A percentile compares a stretch with the other conserved stretches of the same genome.
These are phyloP conservation scores for Amphipoea oculea DNA, from an alignment of 2,888 invertebrate species.

Conservation along the genomic window DNA sequence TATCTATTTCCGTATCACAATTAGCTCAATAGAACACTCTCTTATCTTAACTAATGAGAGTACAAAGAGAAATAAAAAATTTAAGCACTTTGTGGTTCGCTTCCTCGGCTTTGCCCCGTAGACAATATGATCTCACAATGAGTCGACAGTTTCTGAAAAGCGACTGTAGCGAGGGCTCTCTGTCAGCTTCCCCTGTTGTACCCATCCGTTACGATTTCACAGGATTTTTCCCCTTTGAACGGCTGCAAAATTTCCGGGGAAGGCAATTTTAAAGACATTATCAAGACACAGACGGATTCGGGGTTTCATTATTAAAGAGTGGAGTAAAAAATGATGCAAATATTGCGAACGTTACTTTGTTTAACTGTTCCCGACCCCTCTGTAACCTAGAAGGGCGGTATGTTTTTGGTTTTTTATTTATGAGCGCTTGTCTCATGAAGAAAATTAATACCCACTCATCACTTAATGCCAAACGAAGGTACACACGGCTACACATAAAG, in stretches of 20 bases:
- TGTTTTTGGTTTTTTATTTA: constrained; percentile 9
- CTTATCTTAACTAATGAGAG: constrained; percentile 32
- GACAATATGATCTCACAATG: constrained; percentile 66
- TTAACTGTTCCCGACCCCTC: neutral
- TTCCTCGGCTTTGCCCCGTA: constrained; percentile 36
- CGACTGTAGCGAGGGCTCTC: constrained; percentile 52
- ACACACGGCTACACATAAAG: neutral
- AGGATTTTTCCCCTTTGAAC: constrained; percentile 60
- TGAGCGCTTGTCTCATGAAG: neutral
- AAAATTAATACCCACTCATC: constrained; percentile 7
- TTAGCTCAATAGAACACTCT: constrained; percentile 32
- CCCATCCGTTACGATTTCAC: constrained; percentile 63
- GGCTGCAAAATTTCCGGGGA: constrained; percentile 41
- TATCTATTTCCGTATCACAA: constrained; percentile 15
- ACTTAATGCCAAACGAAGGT: neutral
- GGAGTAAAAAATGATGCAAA: constrained; percentile 55
- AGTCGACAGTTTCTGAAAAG: constrained; percentile 62
- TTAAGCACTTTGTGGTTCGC: constrained; percentile 31
- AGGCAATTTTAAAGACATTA: constrained; percentile 62
- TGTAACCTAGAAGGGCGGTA: neutral
- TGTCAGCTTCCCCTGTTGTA: constrained; percentile 38
- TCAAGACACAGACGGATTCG: constrained; percentile 54
- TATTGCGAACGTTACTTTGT: constrained; percentile 28
- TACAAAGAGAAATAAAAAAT: constrained; percentile 51
- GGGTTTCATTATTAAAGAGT: constrained; percentile 48